Evolutionary conservation across 2,797 vertebrate species (phyloP).

Genomic region (Chanos chanos): DNA sequence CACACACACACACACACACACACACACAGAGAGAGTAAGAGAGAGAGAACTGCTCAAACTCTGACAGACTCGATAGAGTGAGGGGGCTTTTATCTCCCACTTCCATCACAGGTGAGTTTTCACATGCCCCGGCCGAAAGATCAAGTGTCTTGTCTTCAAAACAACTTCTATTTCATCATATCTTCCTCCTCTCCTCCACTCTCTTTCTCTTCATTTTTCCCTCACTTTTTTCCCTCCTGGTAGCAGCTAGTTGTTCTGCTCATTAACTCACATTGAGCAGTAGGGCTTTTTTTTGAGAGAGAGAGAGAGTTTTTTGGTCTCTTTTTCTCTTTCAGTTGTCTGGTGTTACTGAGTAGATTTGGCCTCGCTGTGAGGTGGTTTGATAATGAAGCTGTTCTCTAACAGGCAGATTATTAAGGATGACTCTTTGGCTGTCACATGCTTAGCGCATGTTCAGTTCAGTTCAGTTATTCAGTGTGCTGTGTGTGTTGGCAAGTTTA

Average conservation of each 20-base stretch:
- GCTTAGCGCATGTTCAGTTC: no score
- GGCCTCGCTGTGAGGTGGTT: no score
- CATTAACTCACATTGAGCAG: constrained; percentile 14
- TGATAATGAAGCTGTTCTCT: no score
- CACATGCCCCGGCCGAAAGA: not conserved
- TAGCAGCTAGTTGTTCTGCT: not conserved
- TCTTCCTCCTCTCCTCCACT: not conserved
- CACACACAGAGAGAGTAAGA: not conserved
- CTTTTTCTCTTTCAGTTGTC: not conserved
- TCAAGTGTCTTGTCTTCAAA: constrained; percentile 16
- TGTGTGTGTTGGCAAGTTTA: no score
- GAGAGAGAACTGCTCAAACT: not conserved
- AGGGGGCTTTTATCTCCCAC: constrained; percentile 6
- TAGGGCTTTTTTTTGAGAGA: not conserved
- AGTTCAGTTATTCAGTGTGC: no score
- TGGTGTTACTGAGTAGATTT: no score
- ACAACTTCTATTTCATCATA: not conserved
- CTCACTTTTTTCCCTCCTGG: constrained; percentile 6
- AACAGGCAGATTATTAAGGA: no score
- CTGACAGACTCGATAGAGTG: not conserved
- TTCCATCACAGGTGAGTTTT: constrained; percentile 13
- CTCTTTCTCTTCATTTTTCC: not conserved
- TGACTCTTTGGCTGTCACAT: no score
- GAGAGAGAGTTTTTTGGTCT: not conserved
- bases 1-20: no score